Conservation (phyloP, 2,113 vertebrate genomes). For the Oxyruncus cristatus region DNA sequence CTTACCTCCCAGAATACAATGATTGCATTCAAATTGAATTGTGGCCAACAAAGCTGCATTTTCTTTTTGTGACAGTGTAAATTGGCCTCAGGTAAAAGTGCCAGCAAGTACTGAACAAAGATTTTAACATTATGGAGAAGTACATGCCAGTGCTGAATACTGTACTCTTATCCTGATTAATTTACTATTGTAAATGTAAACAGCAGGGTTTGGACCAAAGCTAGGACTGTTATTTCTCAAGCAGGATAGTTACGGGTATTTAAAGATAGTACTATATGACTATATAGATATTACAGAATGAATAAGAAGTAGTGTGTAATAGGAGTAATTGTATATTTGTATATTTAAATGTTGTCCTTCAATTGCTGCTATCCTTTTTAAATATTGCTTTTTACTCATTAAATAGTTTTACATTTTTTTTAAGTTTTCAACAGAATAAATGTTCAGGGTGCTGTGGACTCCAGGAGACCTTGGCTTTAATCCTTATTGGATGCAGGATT, state of each 20-base stretch:
- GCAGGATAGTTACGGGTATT: not conserved
- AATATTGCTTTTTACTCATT: not conserved
- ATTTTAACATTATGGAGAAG: not conserved
- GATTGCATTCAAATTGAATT: not conserved
- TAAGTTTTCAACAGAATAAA: not conserved
- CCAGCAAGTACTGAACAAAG: not conserved
- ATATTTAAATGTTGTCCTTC: not conserved
- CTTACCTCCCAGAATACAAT: not conserved
- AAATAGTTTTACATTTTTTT: not conserved
- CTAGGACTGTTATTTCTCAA: not conserved
- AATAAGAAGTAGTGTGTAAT: not conserved
- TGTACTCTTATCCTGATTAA: not conserved
- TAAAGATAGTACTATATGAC: not conserved
- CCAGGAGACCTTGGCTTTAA: constrained; percentile 30
- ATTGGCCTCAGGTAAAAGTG: not conserved
- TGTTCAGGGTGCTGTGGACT: not conserved
- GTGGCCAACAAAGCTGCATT: rapidly evolving
- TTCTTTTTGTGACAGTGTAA: not conserved
- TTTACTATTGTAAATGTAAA: not conserved
- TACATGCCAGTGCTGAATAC: not conserved
- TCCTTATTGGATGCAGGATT: not conserved
- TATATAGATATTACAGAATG: not conserved
- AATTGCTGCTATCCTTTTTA: not conserved
- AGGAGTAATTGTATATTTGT: not conserved
- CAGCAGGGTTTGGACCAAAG: not conserved